phyloP scores from a whole-genome alignment of 2,797 vertebrate genomes.

The Pteronotus mesoamericanus region DNA sequence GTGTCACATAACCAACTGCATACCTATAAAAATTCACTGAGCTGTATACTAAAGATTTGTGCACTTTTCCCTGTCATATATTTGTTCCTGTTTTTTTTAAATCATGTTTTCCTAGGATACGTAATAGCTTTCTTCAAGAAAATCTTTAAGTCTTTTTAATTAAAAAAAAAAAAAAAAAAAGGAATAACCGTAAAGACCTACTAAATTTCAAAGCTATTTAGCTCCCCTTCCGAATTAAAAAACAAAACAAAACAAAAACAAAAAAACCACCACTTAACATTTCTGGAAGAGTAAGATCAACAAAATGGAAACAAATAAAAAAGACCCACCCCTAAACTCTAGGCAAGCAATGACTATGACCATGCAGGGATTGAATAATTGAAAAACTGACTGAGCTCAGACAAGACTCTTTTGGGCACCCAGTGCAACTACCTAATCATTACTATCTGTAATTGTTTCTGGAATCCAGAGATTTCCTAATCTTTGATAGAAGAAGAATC shows the following conservation, averaged over 20 bases:
- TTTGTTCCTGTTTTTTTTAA: not conserved
- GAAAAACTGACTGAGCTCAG: not conserved
- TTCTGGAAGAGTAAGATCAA: not conserved
- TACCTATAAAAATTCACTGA: not conserved
- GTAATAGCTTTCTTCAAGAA: not conserved
- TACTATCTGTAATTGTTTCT: not conserved
- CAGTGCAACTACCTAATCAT: not conserved
- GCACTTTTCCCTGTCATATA: not conserved
- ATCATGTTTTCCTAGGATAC: not conserved
- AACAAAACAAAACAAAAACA: not conserved
- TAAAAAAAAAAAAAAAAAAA: too few species aligned
- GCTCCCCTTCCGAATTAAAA: not conserved
- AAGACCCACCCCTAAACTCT: not conserved
- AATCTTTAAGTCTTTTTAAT: not conserved
- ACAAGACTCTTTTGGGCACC: not conserved
- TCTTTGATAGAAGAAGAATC: not conserved
- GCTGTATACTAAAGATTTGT: not conserved
- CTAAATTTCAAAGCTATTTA: not conserved
- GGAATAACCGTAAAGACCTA: not conserved
- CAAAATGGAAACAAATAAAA: conserved; percentile 39
- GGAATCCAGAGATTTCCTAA: not conserved
- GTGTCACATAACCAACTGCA: not conserved
- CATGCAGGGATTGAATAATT: not conserved
- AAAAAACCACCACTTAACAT: not conserved
- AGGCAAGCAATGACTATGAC: not conserved